Evolutionary conservation across 2,113 vertebrate genomes (phyloP).

Genomic region (Albula glossodonta): DNA sequence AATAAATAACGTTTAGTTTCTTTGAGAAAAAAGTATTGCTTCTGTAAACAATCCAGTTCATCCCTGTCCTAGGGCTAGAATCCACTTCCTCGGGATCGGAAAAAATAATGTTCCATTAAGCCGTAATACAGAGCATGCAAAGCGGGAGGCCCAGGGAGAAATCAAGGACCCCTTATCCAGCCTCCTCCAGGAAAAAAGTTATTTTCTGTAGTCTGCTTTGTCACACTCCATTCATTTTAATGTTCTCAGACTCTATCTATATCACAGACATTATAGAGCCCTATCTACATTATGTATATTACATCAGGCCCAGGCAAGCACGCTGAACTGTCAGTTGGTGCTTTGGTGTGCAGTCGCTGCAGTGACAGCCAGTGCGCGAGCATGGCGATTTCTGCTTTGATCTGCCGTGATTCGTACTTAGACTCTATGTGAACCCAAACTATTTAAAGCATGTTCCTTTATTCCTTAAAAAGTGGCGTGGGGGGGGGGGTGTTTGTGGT

Average conservation of each 20-base stretch:
- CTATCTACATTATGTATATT: constrained; percentile 12
- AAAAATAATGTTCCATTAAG: constrained; percentile 33
- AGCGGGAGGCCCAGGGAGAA: constrained; percentile 17
- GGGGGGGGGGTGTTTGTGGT: constrained; percentile 35
- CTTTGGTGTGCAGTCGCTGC: constrained; percentile 40
- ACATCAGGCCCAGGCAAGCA: constrained; percentile 9
- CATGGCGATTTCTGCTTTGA: constrained; percentile 35
- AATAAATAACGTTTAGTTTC: constrained; percentile 57
- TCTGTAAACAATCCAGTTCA: constrained; percentile 60
- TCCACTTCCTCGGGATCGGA: constrained; percentile 44
- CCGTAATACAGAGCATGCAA: constrained; percentile 19
- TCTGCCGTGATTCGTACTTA: constrained; percentile 43
- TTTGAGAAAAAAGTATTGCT: constrained; percentile 43
- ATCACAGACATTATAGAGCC: background rate
- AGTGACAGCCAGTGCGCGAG: constrained; percentile 43
- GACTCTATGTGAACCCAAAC: constrained; percentile 48
- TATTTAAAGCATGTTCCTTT: constrained; percentile 49
- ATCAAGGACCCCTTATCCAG: background rate
- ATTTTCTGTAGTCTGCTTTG: constrained; percentile 18
- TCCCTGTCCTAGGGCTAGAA: constrained; percentile 53
- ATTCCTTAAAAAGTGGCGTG: constrained; percentile 39
- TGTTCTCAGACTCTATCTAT: background rate
- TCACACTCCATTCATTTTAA: constrained; percentile 18
- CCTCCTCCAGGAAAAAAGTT: constrained; percentile 18
- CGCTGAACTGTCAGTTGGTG: constrained; percentile 15